phyloP scores from a whole-genome alignment of 2,888 invertebrate species.

The Lithophane socia region DNA sequence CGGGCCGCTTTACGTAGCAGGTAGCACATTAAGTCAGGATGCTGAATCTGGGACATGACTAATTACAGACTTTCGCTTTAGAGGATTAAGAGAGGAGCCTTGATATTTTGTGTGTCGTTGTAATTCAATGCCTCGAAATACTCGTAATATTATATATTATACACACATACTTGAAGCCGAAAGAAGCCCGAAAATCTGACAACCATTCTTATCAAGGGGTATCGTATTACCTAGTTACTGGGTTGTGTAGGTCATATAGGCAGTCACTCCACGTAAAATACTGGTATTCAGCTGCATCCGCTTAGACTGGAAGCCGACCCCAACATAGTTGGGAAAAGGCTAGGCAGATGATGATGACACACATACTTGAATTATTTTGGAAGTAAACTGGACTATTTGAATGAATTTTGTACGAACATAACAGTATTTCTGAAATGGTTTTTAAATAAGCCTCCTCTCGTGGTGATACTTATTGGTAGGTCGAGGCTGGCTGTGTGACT shows the following conservation, averaged over 20 bases:
- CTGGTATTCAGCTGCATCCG: too few relatives aligned
- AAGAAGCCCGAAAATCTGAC: too few relatives aligned
- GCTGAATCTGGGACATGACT: slow-evolving; percentile 54
- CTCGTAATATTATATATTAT: background rate
- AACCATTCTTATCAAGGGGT: too few relatives aligned
- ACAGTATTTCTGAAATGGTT: background rate
- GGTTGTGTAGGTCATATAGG: too few relatives aligned
- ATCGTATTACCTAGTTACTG: too few relatives aligned
- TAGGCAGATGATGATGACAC: too few relatives aligned
- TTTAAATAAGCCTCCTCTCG: background rate
- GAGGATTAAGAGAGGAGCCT: slow-evolving; percentile 20
- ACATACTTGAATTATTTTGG: background rate
- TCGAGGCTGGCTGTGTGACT: too few relatives aligned
- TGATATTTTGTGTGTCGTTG: slow-evolving; percentile 33
- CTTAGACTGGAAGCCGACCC: too few relatives aligned
- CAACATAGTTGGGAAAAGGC: too few relatives aligned
- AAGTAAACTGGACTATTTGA: background rate
- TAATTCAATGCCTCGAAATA: slow-evolving; percentile 24
- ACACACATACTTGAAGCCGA: background rate
- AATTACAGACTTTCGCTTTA: slow-evolving; percentile 57
- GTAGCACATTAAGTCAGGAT: slow-evolving; percentile 50
- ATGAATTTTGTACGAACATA: too few relatives aligned
- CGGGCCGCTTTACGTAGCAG: slow-evolving; percentile 38
- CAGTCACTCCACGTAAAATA: too few relatives aligned
- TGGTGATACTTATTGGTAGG: background rate